Evolutionary conservation across 2,797 vertebrate genomes (phyloP), one percentile per base, ranked within the genome.

Genomic region (Oreochromis grahami): DNA sequence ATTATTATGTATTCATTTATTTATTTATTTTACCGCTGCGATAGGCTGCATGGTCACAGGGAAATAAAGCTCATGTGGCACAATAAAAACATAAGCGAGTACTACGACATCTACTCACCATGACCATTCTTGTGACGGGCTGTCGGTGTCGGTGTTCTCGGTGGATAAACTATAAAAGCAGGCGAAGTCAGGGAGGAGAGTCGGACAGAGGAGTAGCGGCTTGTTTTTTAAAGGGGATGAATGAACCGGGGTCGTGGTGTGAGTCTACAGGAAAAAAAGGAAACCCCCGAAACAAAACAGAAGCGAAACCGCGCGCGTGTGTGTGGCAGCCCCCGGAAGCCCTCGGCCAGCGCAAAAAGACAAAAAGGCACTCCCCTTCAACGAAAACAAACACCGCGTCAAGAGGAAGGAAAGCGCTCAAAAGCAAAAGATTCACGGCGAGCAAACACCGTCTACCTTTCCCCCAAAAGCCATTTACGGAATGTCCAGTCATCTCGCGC

Each of bases 101-200:
- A 9, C 19, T 26, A 10, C 5, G 24, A 7, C 8, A n/a, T 52
- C 68, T 97, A 98, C 98, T 98, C 98, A 99, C 98, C 98, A 99
- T 98, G 97, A 98, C 98, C 98, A 99, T 99, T 97, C 97, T 99
- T 89, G 97, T 97, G 94, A 96, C 95, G 94, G 96, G 93, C 94
- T 95, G 96, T 17, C 8, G 80, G 76, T 76, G 82, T 56, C 34
- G 74, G 82, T 38, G 79, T 52, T 80, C 41, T 70, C 68, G 21
- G 76, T 41, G 68, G 56, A 78, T 32, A 81, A 81, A 90, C 38
- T 76, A 77, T 77, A 51, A 78, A 50, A 87, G 83, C 80, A 81
- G 81, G 87, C 3, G 41, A 83, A 90, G 82, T 80, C 43, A 11
- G 45, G 17, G 43, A 60, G 45, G 55, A 77, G 3, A 8, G 6